Conservation (phyloP, 2,113 vertebrate species). For the Amblyopsis rosae region DNA sequence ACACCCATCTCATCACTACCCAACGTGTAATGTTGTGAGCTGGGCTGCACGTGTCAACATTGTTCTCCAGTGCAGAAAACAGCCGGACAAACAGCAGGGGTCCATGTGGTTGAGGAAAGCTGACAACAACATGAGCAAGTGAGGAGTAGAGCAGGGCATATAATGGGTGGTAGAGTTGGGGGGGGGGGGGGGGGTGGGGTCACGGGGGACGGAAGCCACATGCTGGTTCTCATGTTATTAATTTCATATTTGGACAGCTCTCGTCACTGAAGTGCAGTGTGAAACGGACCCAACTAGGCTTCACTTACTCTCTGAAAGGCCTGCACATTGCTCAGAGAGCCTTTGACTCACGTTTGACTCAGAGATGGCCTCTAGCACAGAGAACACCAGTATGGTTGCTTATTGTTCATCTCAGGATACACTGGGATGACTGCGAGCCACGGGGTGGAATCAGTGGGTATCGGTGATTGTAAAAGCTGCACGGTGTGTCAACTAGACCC, state of each 20-base stretch:
- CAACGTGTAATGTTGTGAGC: constrained; percentile 6
- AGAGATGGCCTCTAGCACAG: neutral
- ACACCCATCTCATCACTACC: neutral
- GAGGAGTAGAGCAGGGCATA: neutral
- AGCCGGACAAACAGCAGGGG: constrained; percentile 12
- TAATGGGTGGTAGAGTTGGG: constrained; percentile 17
- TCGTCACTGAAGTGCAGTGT: constrained; percentile 39
- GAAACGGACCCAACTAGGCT: constrained; percentile 27
- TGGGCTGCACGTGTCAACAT: constrained; percentile 14
- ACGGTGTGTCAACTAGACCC: constrained; percentile 23
- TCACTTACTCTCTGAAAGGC: constrained; percentile 24
- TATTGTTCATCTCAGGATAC: constrained; percentile 23
- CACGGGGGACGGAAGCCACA: neutral
- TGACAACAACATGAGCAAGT: constrained; percentile 25
- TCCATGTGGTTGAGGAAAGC: constrained; percentile 16
- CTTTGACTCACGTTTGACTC: constrained; percentile 6
- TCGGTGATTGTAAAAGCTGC: constrained; percentile 4
- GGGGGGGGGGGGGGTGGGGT: neutral
- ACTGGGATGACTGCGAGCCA: constrained; percentile 21
- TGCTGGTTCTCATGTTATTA: constrained; percentile 46
- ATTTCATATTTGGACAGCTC: constrained; percentile 40
- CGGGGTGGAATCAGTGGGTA: constrained; percentile 5
- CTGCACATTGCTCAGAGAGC: constrained; percentile 4
- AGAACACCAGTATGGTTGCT: constrained; percentile 15
- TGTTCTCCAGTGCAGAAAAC: constrained; percentile 15